Evolutionary conservation across 2,113 vertebrate species (phyloP), one percentile per base, ranked within the genome.

Genomic region (cat (Felis catus)): DNA sequence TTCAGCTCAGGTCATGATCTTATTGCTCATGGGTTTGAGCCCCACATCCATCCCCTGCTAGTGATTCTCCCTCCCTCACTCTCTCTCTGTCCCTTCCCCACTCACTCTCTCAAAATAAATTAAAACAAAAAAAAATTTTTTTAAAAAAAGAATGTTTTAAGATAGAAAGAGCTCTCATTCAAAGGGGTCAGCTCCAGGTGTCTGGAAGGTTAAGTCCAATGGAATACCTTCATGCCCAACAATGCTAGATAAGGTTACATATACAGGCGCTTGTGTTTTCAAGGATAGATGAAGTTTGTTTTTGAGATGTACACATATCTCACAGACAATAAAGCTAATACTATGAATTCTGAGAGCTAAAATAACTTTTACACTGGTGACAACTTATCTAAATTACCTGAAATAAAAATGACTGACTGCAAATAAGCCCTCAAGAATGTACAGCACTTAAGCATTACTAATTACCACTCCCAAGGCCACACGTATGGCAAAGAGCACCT

Each of bases 371-470:
- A 53, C 74, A 31, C 70, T 92, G 97, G 70, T 2, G 84, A 96
- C 80, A 66, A 73, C 31, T 95, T 96, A 95, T 92, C 92, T 97
- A 94, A 94, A 84, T 97, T 1, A 27, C 58, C 87, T 78, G 65
- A 96, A 95, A 95, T 96, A 97, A 97, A 92, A 94, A 91, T 66
- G 81, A 70, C 0, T 18, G 16, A n/a, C 63, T 90, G 23, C 33
- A 95, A 97, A 91, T 66, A 79, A 12, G 11, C 13, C 80, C 66
- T 87, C 0, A 45, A 63, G 36, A 96, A 82, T 0, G 1, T 2
- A 25, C 19, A 73, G 66, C 10, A 8, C 58, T 78, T 81, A 71
- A 48, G 27, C 74, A 94, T 92, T 33, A 53, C 88, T 95, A 84
- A 80, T 51, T 25, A 71, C 53, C 90, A 33, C 53, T 33, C 68